Evolutionary conservation across 2,113 vertebrate species (phyloP).

Genomic region (Marmota monax): DNA sequence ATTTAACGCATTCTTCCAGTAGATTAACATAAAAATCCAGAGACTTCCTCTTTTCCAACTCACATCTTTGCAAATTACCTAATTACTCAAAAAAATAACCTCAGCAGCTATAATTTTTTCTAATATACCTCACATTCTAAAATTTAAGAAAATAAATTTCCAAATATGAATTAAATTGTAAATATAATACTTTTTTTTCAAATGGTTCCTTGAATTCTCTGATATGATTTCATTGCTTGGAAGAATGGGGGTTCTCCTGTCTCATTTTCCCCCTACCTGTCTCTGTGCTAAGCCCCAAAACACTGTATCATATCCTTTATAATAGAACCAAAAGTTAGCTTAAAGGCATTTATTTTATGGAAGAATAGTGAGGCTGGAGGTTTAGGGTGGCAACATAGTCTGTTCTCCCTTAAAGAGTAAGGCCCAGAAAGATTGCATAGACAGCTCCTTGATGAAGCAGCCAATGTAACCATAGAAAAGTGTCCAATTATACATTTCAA

Average conservation of each 20-base stretch:
- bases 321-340: not conserved
- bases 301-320: not conserved
- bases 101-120: not conserved
- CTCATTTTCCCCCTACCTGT: not conserved
- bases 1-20: not conserved
- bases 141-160: not conserved
- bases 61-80: not conserved
- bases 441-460: not conserved
- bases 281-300: not conserved
- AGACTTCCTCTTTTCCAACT: not conserved
- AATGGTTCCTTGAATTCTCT: not conserved
- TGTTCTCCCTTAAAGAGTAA: not conserved
- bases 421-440: not conserved
- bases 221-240: not conserved
- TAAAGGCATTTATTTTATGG: not conserved
- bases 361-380: not conserved
- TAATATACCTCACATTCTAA: not conserved
- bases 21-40: conserved; percentile 1
- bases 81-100: not conserved
- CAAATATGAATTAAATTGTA: not conserved
- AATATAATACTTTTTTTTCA: not conserved
- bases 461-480: not conserved
- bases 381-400: not conserved
- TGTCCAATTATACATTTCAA: not conserved
- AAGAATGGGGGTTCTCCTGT: not conserved